A percentile compares a stretch with the other conserved stretches of the same genome.
Evolutionary conservation across 2,113 vertebrate genomes (phyloP).

Genomic region (Melanotaenia duboulayi): DNA sequence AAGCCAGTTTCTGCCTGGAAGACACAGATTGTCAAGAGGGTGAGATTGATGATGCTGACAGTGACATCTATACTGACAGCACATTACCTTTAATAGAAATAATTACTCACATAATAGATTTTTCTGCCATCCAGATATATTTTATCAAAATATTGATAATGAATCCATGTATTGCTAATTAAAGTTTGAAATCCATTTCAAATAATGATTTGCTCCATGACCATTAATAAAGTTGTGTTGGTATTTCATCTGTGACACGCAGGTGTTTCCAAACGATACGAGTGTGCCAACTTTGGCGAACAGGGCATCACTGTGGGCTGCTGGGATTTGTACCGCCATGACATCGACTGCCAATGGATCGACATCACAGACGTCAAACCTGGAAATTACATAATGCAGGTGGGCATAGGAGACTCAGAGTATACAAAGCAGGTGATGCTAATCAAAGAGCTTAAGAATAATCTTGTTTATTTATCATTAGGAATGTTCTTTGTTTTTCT

Average conservation of each 20-base stretch:
- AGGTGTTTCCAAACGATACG: constrained; percentile 94
- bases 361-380: constrained; percentile 95
- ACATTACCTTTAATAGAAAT: no score
- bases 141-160: background rate
- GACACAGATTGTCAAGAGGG: constrained; percentile 94
- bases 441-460: no score
- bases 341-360: constrained; percentile 99
- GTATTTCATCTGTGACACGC: background rate
- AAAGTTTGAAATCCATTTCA: no score
- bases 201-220: background rate
- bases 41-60: constrained; percentile 64
- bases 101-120: no score
- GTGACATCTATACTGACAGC: no score
- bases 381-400: constrained; percentile 98
- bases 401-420: constrained; percentile 34
- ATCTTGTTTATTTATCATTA: no score
- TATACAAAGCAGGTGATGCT: background rate
- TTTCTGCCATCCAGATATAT: no score
- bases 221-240: background rate
- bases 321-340: constrained; percentile 96
- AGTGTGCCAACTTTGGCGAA: constrained; percentile 98
- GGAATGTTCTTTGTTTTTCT: no score
- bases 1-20: constrained; percentile 98
- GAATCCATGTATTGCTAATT: background rate
- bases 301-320: constrained; percentile 98